These are phyloP conservation scores for Ctenochaetus hawaiiensis DNA, from an alignment of 2,797 vertebrate species.

Conservation along the genomic window DNA sequence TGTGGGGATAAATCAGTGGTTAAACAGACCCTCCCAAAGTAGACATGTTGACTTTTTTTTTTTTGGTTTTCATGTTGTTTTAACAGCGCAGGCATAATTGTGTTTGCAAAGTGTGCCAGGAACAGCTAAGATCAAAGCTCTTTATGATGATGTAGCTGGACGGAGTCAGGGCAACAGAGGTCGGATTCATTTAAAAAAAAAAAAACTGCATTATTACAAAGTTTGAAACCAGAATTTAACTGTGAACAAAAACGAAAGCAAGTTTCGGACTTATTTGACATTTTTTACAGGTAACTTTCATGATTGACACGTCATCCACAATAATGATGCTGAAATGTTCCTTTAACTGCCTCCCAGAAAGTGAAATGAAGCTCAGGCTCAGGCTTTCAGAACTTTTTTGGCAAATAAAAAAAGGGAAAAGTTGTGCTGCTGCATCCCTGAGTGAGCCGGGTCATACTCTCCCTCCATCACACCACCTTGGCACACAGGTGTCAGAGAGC, in stretches of 20 bases:
- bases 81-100: background rate
- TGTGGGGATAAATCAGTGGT: constrained; percentile 19
- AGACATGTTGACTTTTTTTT: background rate
- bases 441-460: constrained; percentile 58
- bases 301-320: constrained; percentile 43
- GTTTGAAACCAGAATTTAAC: constrained; percentile 24
- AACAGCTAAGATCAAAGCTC: background rate
- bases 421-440: constrained; percentile 19
- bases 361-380: constrained; percentile 34
- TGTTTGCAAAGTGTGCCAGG: background rate
- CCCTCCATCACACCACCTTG: constrained; percentile 57
- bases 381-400: constrained; percentile 38
- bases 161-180: background rate
- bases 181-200: background rate
- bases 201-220: background rate
- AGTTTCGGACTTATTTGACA: constrained; percentile 11
- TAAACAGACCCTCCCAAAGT: background rate
- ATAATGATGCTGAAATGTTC: constrained; percentile 44
- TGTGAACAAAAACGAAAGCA: constrained; percentile 16
- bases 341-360: constrained; percentile 39
- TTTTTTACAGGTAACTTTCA: constrained; percentile 27
- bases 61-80: background rate
- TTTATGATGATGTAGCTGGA: background rate
- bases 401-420: constrained; percentile 15
- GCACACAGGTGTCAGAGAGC: constrained; percentile 71